Evolutionary conservation across 2,113 vertebrate species (phyloP), one percentile per base, ranked within the genome.

Genomic region (Peromyscus maniculatus): DNA sequence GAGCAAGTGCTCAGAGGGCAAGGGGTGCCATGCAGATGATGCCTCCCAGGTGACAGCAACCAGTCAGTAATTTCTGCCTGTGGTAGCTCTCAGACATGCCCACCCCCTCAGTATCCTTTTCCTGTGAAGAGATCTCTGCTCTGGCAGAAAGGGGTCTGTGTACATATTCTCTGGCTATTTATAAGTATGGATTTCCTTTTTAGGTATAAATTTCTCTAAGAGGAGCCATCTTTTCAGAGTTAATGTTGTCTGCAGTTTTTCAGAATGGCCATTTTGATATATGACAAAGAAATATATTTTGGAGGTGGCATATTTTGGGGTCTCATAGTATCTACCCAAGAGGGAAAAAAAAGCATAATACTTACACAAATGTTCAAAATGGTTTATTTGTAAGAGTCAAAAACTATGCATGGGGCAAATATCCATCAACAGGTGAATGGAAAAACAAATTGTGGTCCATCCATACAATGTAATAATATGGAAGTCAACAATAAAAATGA

Each of bases 371-470:
- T 17, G 26, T 64, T 89, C 66, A 78, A 11, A 92, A 36, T 5
- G 43, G 28, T 90, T 93, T 74, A 84, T 89, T 96, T 93, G 39
- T 75, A 89, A 92, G 67, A 77, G 46, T 28, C 3, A 4, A 62
- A 87, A 83, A 28, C 24, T 33, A 16, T 57, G 39, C 12, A 46
- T 82, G 66, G 67, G 57, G 7, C 17, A 59, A 84, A 46, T 64
- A 75, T 49, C 21, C 9, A n/a, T 49, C 22, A 87, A 52, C 28
- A 31, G 33, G 33, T 66, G 57, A 77, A 15, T 9, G 22, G 69
- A 21, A 49, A 46, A 52, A 39, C 22, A 86, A 31, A 19, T n/a
- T 52, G 9, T 87, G 31, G 31, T 64, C 46, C 1, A 59, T 26
- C 19, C 19, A 28, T 84, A n/a, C 13, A 86, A 52, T 75, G 69